Conservation (phyloP, 2,113 vertebrate species). For the Xenopus laevis region DNA sequence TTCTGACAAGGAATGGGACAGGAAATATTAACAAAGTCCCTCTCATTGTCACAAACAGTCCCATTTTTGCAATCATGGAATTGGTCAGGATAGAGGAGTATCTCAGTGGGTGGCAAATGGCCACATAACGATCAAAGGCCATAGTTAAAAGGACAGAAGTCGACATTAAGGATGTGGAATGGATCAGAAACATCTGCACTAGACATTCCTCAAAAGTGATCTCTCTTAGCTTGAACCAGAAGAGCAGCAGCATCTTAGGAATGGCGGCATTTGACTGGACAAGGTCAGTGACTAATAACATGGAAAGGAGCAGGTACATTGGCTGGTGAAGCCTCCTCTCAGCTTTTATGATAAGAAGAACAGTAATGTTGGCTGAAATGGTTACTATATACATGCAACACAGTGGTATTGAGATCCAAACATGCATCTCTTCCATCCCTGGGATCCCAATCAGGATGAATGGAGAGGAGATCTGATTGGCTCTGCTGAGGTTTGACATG, state of each 20-base stretch:
- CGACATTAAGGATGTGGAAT: slow-evolving; percentile 53
- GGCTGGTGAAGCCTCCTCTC: slow-evolving; percentile 22
- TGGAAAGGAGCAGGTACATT: slow-evolving; percentile 28
- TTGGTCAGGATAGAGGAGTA: slow-evolving; percentile 50
- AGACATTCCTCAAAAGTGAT: slow-evolving; percentile 48
- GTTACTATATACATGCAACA: slow-evolving; percentile 50
- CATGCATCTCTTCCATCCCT: slow-evolving; percentile 49
- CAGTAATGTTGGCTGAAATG: slow-evolving; percentile 48
- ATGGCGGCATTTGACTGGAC: slow-evolving; percentile 20
- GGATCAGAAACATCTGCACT: slow-evolving; percentile 55
- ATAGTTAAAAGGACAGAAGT: slow-evolving; percentile 54
- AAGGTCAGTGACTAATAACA: slow-evolving; percentile 12
- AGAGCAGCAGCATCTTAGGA: slow-evolving; percentile 48
- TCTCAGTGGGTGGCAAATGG: slow-evolving; percentile 51
- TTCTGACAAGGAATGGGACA: slow-evolving; percentile 56
- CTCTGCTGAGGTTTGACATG: slow-evolving; percentile 44
- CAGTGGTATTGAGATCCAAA: slow-evolving; percentile 54
- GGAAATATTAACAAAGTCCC: slow-evolving; percentile 49
- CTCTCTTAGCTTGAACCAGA: slow-evolving; percentile 42
- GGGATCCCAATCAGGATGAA: slow-evolving; percentile 58
- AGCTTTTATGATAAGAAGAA: slow-evolving; percentile 13
- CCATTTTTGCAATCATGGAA: slow-evolving; percentile 32
- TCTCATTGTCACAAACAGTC: slow-evolving; percentile 3
- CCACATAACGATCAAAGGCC: slow-evolving; percentile 57
- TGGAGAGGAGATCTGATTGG: slow-evolving; percentile 18